Base-by-base conservation (phyloP, 2,113 vertebrate genomes). In the Epinephelus cyanopodus region DNA sequence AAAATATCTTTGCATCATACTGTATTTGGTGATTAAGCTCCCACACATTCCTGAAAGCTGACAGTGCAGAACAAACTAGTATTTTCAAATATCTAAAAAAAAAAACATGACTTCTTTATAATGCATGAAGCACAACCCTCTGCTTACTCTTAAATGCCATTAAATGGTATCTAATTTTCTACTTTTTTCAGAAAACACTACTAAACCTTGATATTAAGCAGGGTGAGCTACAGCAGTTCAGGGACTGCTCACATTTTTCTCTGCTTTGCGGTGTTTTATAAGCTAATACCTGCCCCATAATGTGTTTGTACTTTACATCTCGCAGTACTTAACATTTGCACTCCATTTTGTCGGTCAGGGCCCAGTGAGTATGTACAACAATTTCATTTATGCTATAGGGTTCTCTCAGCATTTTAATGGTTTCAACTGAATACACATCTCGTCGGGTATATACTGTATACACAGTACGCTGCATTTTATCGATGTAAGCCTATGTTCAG, bases 291-390 rank as follows among this genome's bases (percentile, higher is more conserved):
- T 92, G 91, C 91, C 92, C 42, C 89, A 93, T 95, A 92, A 95
- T 93, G 92, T 91, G 91, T 94, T 93, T 93, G 94, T 93, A 93
- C 91, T 94, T 94, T 93, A 95, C 94, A 94, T 95, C 92, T 93
- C 69, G 57, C 86, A 94, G 92, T 95, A 95, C 94, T 96, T 96
- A 96, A 96, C 94, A 95, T 95, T 95, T 95, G 95, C 94, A 94
- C 95, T 95, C 93, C 91, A 96, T 96, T 95, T 94, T 95, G 94
- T 95, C 93, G 95, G 95, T 96, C 95, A 95, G 88, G 95, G 93
- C 91, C 94, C 92, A 94, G 90, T 94, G 94, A 94, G 84, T 95
- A 90, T 93, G 93, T 94, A 94, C 93, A 95, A 95, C 95, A 95
- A 95, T 95, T 95, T 94, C 91, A 90, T 93, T 93, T 93, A 90